A percentile compares a stretch with the other conserved stretches of the same genome.
phyloP scores from a whole-genome alignment of 2,888 invertebrate genomes.

The Luperina testacea region DNA sequence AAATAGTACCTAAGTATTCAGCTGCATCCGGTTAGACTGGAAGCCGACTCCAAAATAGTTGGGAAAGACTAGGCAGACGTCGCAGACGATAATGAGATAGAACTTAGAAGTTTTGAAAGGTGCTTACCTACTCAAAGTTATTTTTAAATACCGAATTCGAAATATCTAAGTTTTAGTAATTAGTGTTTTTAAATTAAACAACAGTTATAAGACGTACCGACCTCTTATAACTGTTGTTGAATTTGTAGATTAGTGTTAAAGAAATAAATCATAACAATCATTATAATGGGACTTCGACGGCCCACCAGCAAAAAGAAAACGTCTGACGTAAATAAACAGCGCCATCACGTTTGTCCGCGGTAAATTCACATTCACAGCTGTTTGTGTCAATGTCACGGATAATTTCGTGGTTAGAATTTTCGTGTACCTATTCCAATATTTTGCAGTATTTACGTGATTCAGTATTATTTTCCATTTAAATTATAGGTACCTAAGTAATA shows the following conservation, averaged over 20 bases:
- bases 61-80: no score
- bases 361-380: constrained; percentile 41
- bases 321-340: neutral
- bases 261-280: neutral
- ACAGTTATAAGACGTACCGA: neutral
- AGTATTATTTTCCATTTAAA: constrained; percentile 13
- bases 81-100: neutral
- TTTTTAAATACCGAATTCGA: neutral
- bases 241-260: neutral
- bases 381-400: constrained; percentile 48
- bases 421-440: neutral
- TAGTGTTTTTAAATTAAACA: neutral
- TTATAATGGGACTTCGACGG: neutral
- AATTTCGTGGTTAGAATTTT: constrained; percentile 26
- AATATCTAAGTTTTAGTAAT: neutral
- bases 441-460: constrained; percentile 12
- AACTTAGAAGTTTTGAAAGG: neutral
- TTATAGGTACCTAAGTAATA: neutral
- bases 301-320: neutral
- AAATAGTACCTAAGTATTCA: no score
- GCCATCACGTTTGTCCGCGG: constrained; percentile 3
- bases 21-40: no score
- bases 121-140: neutral
- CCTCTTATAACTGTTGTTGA: no score
- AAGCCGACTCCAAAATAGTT: no score